These are phyloP conservation scores for Capromys pilorides DNA, from an alignment of 2,797 vertebrate genomes.

Conservation along the genomic window DNA sequence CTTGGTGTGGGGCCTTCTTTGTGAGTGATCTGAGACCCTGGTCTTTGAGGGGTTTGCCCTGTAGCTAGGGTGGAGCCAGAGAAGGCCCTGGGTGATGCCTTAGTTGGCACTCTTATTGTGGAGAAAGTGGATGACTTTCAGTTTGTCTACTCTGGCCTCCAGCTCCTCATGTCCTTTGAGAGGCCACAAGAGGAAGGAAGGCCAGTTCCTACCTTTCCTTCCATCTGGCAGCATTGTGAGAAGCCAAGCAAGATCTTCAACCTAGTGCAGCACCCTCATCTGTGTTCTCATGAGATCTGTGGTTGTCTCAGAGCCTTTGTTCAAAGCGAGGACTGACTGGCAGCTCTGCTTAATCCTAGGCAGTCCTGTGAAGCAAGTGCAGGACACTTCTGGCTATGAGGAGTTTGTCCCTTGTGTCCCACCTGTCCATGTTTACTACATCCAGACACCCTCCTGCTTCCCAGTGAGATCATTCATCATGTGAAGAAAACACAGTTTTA, in stretches of 20 bases:
- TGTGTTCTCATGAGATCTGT: neutral
- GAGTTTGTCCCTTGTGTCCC: too few species aligned
- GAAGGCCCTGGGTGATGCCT: neutral
- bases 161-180: neutral
- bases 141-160: neutral
- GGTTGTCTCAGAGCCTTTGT: neutral
- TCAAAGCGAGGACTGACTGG: neutral
- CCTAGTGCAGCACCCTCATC: neutral
- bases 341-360: neutral
- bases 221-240: neutral
- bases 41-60: neutral
- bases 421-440: fast-evolving
- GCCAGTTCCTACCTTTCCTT: neutral
- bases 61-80: neutral
- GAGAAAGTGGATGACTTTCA: neutral
- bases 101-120: neutral
- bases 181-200: neutral
- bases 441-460: neutral
- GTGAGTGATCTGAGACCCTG: neutral
- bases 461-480: neutral
- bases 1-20: neutral
- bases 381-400: neutral
- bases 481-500: neutral
- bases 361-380: neutral
- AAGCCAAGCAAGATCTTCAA: neutral